These are phyloP conservation scores for Neodiprion lecontei DNA, from an alignment of 1,140 invertebrate genomes.

Conservation along the genomic window DNA sequence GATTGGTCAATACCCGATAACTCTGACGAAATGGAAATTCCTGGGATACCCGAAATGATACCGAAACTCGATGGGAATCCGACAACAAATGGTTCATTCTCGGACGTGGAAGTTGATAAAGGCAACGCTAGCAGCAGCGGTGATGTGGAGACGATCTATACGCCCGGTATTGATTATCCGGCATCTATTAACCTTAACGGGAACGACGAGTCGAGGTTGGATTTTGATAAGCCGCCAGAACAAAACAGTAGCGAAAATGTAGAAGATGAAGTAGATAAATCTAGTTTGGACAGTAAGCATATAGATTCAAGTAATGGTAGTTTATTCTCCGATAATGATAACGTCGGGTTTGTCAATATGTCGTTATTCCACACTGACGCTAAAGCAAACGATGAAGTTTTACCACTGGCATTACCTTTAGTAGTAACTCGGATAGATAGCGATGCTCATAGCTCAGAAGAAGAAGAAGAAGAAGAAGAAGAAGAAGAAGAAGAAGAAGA, in stretches of 20 bases:
- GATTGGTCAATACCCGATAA: neutral
- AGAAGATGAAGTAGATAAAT: neutral
- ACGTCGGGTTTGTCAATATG: neutral
- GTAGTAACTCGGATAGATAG: neutral
- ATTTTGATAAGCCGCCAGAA: neutral
- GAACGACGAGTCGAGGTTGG: neutral
- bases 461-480: conserved; percentile 1
- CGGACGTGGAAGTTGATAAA: no score
- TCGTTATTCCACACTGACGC: neutral
- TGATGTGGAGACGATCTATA: neutral
- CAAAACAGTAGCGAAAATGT: neutral
- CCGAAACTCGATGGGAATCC: neutral
- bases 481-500: neutral
- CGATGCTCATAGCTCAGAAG: neutral
- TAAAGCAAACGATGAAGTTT: neutral
- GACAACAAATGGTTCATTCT: no score
- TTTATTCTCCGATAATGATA: neutral
- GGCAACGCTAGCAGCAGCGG: neutral
- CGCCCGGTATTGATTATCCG: neutral
- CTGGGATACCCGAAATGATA: neutral
- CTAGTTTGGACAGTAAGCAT: neutral
- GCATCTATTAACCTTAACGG: neutral
- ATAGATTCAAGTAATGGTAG: neutral
- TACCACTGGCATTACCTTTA: neutral
- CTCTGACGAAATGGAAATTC: neutral